Percentiles rank a stretch among this genome's conserved stretches.
Evolutionary conservation across 2,888 invertebrate genomes (phyloP).

Genomic region (Sepioteuthis lessoniana): DNA sequence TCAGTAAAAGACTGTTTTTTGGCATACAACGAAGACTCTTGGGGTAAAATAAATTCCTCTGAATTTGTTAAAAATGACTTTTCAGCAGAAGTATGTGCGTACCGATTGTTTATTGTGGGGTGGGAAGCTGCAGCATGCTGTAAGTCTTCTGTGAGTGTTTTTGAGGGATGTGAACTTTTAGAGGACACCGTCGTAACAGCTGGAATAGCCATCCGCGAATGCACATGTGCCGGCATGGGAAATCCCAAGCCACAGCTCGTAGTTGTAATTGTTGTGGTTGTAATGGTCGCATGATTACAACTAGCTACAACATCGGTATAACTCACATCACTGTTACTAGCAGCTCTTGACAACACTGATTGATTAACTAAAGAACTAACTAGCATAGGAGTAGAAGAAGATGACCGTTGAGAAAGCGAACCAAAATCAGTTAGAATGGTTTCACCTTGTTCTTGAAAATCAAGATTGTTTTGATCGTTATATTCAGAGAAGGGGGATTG

Average conservation of each 20-base stretch:
- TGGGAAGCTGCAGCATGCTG: neutral
- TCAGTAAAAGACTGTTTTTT: conserved; percentile 23
- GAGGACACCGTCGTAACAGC: conserved; percentile 48
- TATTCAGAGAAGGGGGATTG: neutral
- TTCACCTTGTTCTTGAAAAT: conserved; percentile 15
- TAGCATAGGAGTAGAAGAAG: neutral
- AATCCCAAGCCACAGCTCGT: conserved; percentile 53
- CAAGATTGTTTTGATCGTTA: neutral
- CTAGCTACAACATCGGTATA: conserved; percentile 52
- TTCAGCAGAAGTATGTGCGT: neutral
- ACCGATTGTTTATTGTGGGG: neutral
- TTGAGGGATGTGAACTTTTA: conserved; percentile 24
- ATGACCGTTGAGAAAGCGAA: neutral
- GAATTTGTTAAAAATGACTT: neutral
- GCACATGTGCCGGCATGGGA: conserved; percentile 52
- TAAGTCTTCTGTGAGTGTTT: conserved; percentile 36
- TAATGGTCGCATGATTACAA: conserved; percentile 55
- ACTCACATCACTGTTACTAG: conserved; percentile 39
- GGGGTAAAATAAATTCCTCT: conserved; percentile 44
- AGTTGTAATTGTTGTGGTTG: conserved; percentile 58
- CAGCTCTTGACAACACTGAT: conserved; percentile 42
- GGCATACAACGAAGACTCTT: conserved; percentile 2
- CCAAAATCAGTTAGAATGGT: neutral
- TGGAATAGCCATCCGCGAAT: conserved; percentile 52
- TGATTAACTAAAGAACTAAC: conserved; percentile 38